A percentile compares a stretch with the other conserved stretches of the same genome.
Conservation (phyloP, 2,797 vertebrate species). For the Urocyon cinereoargenteus region DNA sequence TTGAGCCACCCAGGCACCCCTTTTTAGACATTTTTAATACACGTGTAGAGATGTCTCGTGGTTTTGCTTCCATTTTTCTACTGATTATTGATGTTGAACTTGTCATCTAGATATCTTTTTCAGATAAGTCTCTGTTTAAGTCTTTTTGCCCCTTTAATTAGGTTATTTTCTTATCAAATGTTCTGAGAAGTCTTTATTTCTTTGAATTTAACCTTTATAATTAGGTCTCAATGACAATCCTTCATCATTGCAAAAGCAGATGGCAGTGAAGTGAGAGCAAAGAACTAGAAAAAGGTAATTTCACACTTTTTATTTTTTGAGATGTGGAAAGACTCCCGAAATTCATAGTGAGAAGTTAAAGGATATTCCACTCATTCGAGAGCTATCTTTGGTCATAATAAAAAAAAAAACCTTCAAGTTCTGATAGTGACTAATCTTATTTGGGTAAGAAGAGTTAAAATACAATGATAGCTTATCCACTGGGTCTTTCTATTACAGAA, state of each 20-base stretch:
- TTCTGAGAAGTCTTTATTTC: conserved; percentile 17
- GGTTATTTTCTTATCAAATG: not conserved
- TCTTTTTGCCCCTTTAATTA: not conserved
- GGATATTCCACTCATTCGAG: not conserved
- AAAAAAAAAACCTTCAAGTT: not conserved
- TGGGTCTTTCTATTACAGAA: not conserved
- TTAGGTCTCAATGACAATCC: not conserved
- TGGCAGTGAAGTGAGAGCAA: not conserved
- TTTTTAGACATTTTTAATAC: not conserved
- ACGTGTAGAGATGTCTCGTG: not conserved
- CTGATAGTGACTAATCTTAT: conserved; percentile 34
- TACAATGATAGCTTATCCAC: not conserved
- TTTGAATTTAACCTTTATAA: not conserved
- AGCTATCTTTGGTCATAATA: not conserved
- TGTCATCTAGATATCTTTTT: not conserved
- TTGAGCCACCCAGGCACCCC: too few species aligned
- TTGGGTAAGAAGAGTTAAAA: conserved; percentile 14
- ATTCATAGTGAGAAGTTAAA: not conserved
- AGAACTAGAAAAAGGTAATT: not conserved
- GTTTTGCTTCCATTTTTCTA: not conserved
- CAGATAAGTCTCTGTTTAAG: not conserved
- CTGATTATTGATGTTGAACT: not conserved
- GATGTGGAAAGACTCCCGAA: not conserved
- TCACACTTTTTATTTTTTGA: not conserved
- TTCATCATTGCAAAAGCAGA: not conserved